phyloP scores from a whole-genome alignment of 1,140 invertebrate species.

The Octopus bimaculoides region DNA sequence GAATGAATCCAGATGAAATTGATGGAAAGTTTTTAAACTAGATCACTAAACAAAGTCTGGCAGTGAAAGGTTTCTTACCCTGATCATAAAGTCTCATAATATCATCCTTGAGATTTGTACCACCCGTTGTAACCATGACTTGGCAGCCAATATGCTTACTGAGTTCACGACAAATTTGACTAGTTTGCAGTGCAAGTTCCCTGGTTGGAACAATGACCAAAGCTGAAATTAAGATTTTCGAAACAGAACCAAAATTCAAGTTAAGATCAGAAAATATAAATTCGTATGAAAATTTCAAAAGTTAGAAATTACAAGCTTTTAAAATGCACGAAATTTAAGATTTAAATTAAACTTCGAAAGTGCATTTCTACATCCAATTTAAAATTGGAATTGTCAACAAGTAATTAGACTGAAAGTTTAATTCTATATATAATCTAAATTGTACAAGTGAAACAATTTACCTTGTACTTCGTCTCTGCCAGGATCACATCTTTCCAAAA shows the following conservation, averaged over 20 bases:
- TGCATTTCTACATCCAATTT: too few species aligned
- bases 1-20: too few species aligned
- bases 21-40: too few species aligned
- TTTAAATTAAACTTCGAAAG: too few species aligned
- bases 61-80: slow-evolving; percentile 49
- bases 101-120: slow-evolving; percentile 97
- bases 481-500: slow-evolving; percentile 91
- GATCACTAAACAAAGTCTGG: too few species aligned
- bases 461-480: slow-evolving; percentile 73
- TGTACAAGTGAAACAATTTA: slow-evolving; percentile 32
- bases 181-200: slow-evolving; percentile 98
- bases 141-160: slow-evolving; percentile 71
- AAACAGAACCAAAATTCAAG: too few species aligned
- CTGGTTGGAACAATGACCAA: slow-evolving; percentile 98
- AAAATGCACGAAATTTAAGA: too few species aligned
- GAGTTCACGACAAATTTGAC: slow-evolving; percentile 98
- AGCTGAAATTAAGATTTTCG: slow-evolving; percentile 62
- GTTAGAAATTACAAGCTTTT: too few species aligned
- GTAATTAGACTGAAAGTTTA: background rate
- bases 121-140: slow-evolving; percentile 98
- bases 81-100: slow-evolving; percentile 99
- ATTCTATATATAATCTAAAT: background rate
- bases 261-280: background rate
- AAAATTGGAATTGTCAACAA: too few species aligned
- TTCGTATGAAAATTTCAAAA: too few species aligned